Conservation (phyloP, 2,888 invertebrate species). For the Amblyteles armatorius region DNA sequence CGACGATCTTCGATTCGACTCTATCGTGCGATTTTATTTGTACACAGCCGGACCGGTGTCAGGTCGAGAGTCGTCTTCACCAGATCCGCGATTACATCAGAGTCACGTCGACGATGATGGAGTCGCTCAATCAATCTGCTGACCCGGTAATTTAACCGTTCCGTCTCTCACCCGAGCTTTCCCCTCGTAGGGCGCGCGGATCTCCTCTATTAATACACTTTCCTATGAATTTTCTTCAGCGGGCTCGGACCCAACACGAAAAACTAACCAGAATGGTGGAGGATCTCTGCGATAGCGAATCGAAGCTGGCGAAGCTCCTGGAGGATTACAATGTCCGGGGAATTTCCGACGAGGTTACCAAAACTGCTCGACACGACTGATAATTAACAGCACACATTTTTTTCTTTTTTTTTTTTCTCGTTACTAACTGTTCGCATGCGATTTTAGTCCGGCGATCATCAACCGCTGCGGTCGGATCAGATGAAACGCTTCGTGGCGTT, state of each 20-base stretch:
- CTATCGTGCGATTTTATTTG: constrained; percentile 23
- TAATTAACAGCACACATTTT: background rate
- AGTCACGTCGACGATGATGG: constrained; percentile 89
- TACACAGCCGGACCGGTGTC: constrained; percentile 87
- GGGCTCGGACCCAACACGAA: constrained; percentile 85
- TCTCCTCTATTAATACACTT: constrained; percentile 7
- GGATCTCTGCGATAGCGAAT: constrained; percentile 90
- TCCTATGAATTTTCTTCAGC: constrained; percentile 71
- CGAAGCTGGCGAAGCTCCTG: constrained; percentile 87
- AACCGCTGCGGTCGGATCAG: constrained; percentile 85
- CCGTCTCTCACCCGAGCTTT: background rate
- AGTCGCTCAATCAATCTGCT: constrained; percentile 89
- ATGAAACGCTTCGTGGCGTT: constrained; percentile 77
- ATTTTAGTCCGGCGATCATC: constrained; percentile 84
- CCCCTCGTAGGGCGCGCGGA: background rate
- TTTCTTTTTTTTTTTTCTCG: background rate
- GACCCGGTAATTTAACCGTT: constrained; percentile 87
- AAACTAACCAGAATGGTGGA: constrained; percentile 89
- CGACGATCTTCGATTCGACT: constrained; percentile 10
- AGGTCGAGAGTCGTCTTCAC: constrained; percentile 89
- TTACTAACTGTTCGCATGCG: constrained; percentile 71
- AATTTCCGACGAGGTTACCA: constrained; percentile 78
- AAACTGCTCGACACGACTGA: background rate
- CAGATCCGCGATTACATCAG: constrained; percentile 91
- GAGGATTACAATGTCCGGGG: constrained; percentile 81